Base-by-base conservation (phyloP, 2,888 invertebrate species). In the Chironomus riparius region DNA sequence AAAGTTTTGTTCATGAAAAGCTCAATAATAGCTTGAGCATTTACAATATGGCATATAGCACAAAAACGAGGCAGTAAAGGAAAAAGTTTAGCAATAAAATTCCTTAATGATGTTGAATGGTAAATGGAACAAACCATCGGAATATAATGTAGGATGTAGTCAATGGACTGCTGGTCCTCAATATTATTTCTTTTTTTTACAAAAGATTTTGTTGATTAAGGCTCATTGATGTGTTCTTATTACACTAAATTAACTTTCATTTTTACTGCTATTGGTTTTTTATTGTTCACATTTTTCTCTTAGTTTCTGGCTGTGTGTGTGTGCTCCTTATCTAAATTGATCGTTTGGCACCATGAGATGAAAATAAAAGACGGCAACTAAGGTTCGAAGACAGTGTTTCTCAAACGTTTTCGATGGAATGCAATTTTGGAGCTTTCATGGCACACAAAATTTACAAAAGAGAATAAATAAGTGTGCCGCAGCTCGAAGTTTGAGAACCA, bases 181-280 rank as follows among this genome's bases (percentile, higher is more conserved):
- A 56, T 15, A 56, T 38, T 10, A 28, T 28, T 28, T 6, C 7
- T 38, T 38, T 38, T 38, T 38, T 38, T 10, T 38, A 56, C 56
- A 56, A 56, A 15, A 56, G 56, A 56, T 18, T 4, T 56, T 18
- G 18, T 56, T 56, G 56, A 56, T 56, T 56, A 18, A 56, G 56
- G 56, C 50, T 24, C 48, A 70, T 70, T 70, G 70, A 70, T 70
- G 70, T 70, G 70, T 70, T 47, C 70, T 47, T 70, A 70, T 70
- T 70, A 70, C 70, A 70, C 50, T 50, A 70, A 50, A 70, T 70
- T 70, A 70, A 70, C 70, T 56, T 70, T 28, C 24, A 70, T 70
- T 70, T 56, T 18, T 15, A 70, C 56, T 18, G 56, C 56, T 18
- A 65, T 24, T 24, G 65, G 22, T 65, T 65, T 65, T 56, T 24